A percentile compares a stretch with the other conserved stretches of the same genome.
These are phyloP conservation scores for Bombus turneri DNA, from an alignment of 1,140 invertebrate species.

Conservation along the genomic window DNA sequence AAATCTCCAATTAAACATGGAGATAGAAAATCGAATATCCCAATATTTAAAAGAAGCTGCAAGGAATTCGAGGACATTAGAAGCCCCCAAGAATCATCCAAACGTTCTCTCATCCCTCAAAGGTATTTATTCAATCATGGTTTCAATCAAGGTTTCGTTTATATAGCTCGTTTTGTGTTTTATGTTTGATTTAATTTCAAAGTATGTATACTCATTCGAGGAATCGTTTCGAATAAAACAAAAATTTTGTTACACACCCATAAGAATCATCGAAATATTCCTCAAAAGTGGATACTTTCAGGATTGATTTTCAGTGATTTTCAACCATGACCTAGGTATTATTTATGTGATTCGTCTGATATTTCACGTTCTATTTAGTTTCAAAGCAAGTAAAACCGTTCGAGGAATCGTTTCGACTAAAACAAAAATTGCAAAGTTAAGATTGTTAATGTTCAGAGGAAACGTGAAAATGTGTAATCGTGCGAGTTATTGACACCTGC, in stretches of 20 bases:
- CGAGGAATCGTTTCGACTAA: background rate
- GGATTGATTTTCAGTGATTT: no score
- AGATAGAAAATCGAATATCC: constrained; percentile 79
- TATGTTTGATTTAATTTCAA: no score
- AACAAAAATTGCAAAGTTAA: background rate
- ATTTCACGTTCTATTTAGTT: no score
- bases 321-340: background rate
- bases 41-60: constrained; percentile 77
- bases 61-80: constrained; percentile 80
- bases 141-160: background rate
- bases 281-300: constrained; percentile 69
- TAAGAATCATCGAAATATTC: constrained; percentile 78
- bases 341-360: background rate
- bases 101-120: constrained; percentile 79
- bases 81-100: constrained; percentile 77
- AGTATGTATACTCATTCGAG: background rate
- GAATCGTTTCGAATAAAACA: background rate
- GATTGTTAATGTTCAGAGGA: background rate
- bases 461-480: background rate
- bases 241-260: constrained; percentile 44
- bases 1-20: constrained; percentile 72
- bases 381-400: background rate
- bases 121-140: constrained; percentile 57
- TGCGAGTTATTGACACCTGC: background rate
- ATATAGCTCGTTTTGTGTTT: no score